Percentiles rank a stretch among this genome's conserved stretches.
Evolutionary conservation across 2,888 invertebrate species (phyloP).

Genomic region (Nomada goodeniana): DNA sequence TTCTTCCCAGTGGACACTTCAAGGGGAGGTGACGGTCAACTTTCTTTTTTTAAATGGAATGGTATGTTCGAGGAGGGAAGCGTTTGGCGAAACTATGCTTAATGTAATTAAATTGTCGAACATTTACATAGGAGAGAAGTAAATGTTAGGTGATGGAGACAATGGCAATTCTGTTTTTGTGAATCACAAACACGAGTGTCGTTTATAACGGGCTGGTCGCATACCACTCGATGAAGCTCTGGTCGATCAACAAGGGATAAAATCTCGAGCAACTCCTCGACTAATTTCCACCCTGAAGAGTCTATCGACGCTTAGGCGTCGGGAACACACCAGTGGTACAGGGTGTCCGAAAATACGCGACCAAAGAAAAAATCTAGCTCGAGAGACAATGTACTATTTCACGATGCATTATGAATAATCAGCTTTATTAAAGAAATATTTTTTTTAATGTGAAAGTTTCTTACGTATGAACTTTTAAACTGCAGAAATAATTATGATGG

Average conservation of each 20-base stretch:
- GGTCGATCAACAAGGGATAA: constrained; percentile 41
- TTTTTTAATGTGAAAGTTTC: not conserved
- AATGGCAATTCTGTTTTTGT: too few relatives aligned
- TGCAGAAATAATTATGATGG: too few relatives aligned
- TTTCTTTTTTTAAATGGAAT: too few relatives aligned
- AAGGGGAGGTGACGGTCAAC: too few relatives aligned
- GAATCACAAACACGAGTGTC: constrained; percentile 6
- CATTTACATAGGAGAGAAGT: too few relatives aligned
- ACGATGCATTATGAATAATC: not conserved
- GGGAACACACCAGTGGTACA: not conserved
- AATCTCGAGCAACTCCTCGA: constrained; percentile 32
- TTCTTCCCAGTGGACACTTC: too few relatives aligned
- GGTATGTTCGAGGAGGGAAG: too few relatives aligned
- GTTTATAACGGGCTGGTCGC: constrained; percentile 36
- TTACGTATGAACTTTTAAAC: not conserved
- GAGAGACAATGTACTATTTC: too few relatives aligned
- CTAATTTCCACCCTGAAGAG: constrained; percentile 36
- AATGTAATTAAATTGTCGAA: too few relatives aligned
- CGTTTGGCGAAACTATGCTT: too few relatives aligned
- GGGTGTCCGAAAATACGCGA: not conserved
- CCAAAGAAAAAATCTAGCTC: too few relatives aligned
- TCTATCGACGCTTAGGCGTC: constrained; percentile 24
- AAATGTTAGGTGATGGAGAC: too few relatives aligned
- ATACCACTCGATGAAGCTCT: constrained; percentile 27
- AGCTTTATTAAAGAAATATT: not conserved